Conservation (phyloP, 2,797 vertebrate genomes). For the Galaxias olidus region DNA sequence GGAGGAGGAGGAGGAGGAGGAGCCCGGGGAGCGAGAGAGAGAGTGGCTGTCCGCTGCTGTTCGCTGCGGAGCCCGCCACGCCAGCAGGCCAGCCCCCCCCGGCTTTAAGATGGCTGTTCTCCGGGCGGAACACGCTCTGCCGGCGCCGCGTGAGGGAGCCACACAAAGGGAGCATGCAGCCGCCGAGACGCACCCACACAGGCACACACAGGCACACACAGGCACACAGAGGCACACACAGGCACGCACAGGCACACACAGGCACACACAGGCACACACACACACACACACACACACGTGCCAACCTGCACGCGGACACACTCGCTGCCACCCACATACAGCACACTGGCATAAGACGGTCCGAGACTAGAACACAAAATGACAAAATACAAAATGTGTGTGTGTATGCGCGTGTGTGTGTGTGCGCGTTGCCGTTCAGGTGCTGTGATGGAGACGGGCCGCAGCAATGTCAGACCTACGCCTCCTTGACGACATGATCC, state of each 20-base stretch:
- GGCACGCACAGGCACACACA: not conserved
- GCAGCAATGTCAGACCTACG: constrained; percentile 11
- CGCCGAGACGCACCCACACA: too few relatives aligned
- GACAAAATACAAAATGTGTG: not conserved
- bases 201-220: not conserved
- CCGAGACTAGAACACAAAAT: not conserved
- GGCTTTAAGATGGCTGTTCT: too few relatives aligned
- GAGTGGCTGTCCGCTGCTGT: too few relatives aligned
- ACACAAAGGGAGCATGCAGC: too few relatives aligned
- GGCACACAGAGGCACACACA: too few relatives aligned
- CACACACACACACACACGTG: not conserved
- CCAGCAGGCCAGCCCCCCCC: too few relatives aligned
- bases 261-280: not conserved
- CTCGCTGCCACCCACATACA: not conserved
- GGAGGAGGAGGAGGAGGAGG: constrained; percentile 23
- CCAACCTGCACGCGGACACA: not conserved
- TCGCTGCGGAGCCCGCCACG: too few relatives aligned
- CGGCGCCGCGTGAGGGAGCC: too few relatives aligned
- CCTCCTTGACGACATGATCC: constrained; percentile 40
- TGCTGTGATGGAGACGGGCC: not conserved
- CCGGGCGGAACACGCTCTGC: too few relatives aligned
- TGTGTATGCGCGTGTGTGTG: constrained; percentile 12
- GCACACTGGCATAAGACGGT: not conserved
- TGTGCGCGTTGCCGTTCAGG: constrained; percentile 28
- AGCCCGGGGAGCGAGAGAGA: constrained; percentile 9